Base-by-base conservation (phyloP, 2,888 invertebrate species). In the Asteroscopus sphinx region DNA sequence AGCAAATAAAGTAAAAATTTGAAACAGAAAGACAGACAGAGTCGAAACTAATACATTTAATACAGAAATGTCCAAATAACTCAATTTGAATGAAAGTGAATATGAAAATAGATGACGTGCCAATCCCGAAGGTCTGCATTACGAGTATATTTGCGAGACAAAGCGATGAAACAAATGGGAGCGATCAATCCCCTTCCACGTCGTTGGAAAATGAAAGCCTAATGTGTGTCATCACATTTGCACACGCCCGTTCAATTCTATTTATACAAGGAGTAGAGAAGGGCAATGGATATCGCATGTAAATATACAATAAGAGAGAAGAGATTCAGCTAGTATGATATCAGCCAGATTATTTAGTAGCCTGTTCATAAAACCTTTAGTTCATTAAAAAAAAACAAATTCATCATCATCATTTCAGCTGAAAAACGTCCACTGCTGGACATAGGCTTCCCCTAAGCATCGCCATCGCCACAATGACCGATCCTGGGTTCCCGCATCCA, bases 211-310 rank as follows among this genome's bases (percentile, higher is more conserved):
- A 90, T 89, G 87, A 89, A 86, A 76, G 85, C 91, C 90, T 93
- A 93, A 93, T 92, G 91, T 81, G 77, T 76, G 73, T 86, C 92
- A 91, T 93, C 92, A 87, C 92, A 93, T 93, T 93, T 92, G 90
- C 92, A 92, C 87, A 90, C 83, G 76, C 33, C 78, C 80, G 79
- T 80, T 81, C 89, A 86, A 88, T 88, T 86, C 81, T 78, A 80
- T 83, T 80, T 53, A 61, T 42, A 70, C 67, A 54, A 62, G 54
- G 49, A 69, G 40, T 9, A 72, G 54, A 1, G 58, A 76, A 69
- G 8, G 35, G 8, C 2, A 28, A 3, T 47, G 39, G 42, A 42
- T 49, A 9, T 41, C 5, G 11, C 5, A 45, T n/a, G 8, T 12
- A 17, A 7, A 28, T n/a, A n/a, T n/a, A n/a, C n/a, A n/a, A n/a